Evolutionary conservation across 2,888 invertebrate species (phyloP).

Genomic region (Callosobruchus maculatus): DNA sequence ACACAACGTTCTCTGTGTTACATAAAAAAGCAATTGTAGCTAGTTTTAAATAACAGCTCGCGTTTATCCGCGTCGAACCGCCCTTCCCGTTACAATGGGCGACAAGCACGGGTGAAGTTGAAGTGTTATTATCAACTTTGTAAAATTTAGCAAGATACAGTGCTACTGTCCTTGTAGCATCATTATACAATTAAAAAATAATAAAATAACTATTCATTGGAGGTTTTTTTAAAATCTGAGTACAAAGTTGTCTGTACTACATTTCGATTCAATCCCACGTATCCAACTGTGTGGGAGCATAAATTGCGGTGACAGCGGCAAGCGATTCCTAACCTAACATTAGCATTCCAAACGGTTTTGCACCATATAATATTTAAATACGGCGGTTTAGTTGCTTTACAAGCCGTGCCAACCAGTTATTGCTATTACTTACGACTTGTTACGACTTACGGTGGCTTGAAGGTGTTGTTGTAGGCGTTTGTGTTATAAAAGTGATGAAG

Average conservation of each 20-base stretch:
- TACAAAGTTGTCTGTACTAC: conserved; percentile 1
- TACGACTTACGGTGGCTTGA: conserved; percentile 1
- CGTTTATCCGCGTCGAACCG: no score
- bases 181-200: no score
- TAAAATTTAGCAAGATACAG: no score
- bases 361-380: conserved; percentile 27
- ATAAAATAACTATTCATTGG: no score
- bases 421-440: conserved; percentile 17
- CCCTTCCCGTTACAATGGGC: no score
- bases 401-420: conserved; percentile 21
- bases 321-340: conserved; percentile 16
- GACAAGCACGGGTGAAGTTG: no score
- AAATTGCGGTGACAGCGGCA: conserved; percentile 5
- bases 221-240: background rate
- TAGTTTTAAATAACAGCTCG: no score
- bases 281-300: background rate
- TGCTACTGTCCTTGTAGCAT: no score
- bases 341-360: conserved; percentile 24
- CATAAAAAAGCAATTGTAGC: no score
- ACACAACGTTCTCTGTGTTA: no score
- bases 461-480: background rate
- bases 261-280: background rate
- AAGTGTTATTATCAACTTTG: no score
- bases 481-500: background rate
- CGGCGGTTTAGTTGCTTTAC: conserved; percentile 21